Evolutionary conservation across 2,888 invertebrate genomes (phyloP), one percentile per base, ranked within the genome.

Genomic region (Eupsilia transversa): DNA sequence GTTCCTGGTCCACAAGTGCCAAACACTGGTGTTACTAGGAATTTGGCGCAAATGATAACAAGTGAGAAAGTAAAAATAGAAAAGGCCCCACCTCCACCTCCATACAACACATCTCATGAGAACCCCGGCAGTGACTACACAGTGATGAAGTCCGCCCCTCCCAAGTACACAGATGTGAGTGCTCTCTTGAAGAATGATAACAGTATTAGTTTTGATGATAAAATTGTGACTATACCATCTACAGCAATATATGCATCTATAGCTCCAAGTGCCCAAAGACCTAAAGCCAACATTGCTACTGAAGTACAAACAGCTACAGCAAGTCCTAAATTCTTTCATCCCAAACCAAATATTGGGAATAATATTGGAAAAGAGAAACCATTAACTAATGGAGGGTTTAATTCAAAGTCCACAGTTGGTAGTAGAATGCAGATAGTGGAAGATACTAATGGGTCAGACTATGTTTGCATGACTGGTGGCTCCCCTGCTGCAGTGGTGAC

Each of bases 381-480:
- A 70, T 77, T 89, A 78, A 88, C 92, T 2, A 96, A 96, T 91
- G 95, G 95, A 60, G 92, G 91, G 7, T 95, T 91, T 83, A 91
- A 82, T 85, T 80, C 92, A 17, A 95, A 95, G 79, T 91, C 88
- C 63, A 86, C 87, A 67, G 87, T 90, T 66, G 91, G 88, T 30
- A 94, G 91, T 82, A 93, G 95, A 84, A 95, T 96, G 95, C 95
- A 96, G 86, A 96, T 97, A 90, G 96, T 97, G 57, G 98, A 98
- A 77, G 98, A 98, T 83, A 97, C 98, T 30, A 98, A 98, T 91
- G 97, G 97, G 79, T 97, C 98, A 27, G 98, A 98, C 90, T 98
- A 98, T 94, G 98, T 98, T 38, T 98, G 98, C 89, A 98, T 98
- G 98, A 98, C 98, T 23, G 98, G 98, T n/a, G 97, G 97, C 54